A percentile compares a stretch with the other conserved stretches of the same genome.
Evolutionary conservation across 2,113 vertebrate species (phyloP).

Genomic region (Corythornis cristatus): DNA sequence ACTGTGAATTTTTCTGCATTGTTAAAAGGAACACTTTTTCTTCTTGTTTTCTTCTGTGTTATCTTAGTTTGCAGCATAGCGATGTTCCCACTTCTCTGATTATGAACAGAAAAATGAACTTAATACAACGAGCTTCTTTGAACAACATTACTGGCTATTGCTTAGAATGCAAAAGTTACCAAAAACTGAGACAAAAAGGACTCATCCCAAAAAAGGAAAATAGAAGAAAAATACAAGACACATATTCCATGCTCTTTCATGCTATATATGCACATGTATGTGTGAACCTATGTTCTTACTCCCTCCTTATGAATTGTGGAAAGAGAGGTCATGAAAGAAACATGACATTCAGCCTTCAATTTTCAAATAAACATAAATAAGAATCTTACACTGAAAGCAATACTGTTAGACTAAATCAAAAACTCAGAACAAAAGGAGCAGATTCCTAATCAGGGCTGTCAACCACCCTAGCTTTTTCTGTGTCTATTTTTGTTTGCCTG

Average conservation of each 20-base stretch:
- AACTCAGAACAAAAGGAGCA: not conserved
- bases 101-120: not conserved
- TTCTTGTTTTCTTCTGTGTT: not conserved
- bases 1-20: not conserved
- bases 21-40: not conserved
- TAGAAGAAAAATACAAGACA: not conserved
- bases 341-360: not conserved
- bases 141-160: not conserved
- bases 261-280: rapidly evolving
- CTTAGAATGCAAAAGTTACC: not conserved
- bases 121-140: not conserved
- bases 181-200: not conserved
- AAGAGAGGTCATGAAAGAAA: not conserved
- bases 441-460: not conserved
- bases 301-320: not conserved
- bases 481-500: too few species aligned
- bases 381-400: not conserved
- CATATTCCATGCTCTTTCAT: not conserved
- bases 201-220: not conserved
- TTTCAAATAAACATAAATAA: not conserved
- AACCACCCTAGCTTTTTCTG: too few species aligned
- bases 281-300: not conserved
- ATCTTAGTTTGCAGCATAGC: not conserved
- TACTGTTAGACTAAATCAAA: not conserved
- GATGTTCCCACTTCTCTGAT: not conserved